Base-by-base conservation (phyloP, 2,888 invertebrate genomes). In the Cybosia mesomella region DNA sequence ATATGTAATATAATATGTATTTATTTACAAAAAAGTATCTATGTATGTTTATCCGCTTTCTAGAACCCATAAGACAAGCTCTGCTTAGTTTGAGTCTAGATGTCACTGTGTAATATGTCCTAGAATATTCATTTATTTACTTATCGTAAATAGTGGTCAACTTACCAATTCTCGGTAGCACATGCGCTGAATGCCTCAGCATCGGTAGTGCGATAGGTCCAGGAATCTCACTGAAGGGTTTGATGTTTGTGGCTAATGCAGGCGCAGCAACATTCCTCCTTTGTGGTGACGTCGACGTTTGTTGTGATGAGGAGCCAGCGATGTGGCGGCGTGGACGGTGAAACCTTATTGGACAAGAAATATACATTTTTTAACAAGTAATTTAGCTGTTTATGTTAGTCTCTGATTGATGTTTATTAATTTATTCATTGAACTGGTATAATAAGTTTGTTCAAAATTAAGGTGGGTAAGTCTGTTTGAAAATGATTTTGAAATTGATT, bases 121-220 rank as follows among this genome's bases (percentile, higher is more conserved):
- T n/a, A n/a, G n/a, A n/a, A n/a, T n/a, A n/a, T n/a, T n/a, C n/a
- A n/a, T n/a, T n/a, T n/a, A n/a, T n/a, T n/a, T n/a, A n/a, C n/a
- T n/a, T n/a, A n/a, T n/a, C n/a, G n/a, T n/a, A n/a, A n/a, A 39
- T 2, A 8, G 9, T 24, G 21, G 4, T 22, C 18, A 32, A 53
- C 86, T 87, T 75, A 95, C 94, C 94, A 53, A 95, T 94, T 68
- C 93, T 90, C 0, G 94, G 95, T 53, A 94, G 78, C 0, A 94
- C 91, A 76, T 94, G 92, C 0, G 91, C 92, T 0, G 93, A 93
- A 77, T 94, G 94, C 67, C 93, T 87, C 75, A 94, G 70, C 90
- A 93, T 93, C 0, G 95, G 93, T 76, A 95, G 66, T 0, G 93
- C 92, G 0, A 94, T 84, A 0, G 94, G 94, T 13, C 94, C 94